Base-by-base conservation (phyloP, 1,140 invertebrate genomes). In the Conus betulinus region DNA sequence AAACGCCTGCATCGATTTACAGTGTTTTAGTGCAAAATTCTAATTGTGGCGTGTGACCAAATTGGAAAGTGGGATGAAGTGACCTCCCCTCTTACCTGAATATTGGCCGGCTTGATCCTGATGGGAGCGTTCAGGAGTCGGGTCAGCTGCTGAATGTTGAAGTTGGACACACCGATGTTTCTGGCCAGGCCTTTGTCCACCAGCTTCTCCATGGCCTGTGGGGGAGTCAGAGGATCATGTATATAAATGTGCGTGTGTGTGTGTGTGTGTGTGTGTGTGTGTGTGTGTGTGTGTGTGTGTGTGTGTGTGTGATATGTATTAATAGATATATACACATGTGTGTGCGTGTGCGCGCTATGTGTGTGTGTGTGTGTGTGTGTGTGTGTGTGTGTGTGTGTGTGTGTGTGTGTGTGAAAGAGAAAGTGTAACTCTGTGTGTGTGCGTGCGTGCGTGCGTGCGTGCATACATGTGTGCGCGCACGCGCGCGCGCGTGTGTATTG, bases 111-210 rank as follows among this genome's bases (percentile, higher is more conserved):
- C 98, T 87, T 97, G 97, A 39, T 98, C 97, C 67, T 95, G 96
- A 3, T 96, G 23, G 89, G 96, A 27, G 95, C 95, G 20, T 96
- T 95, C 27, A 98, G 91, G 6, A 99, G 91, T 11, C 97, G 95
- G 55, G 97, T 96, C n/a, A 98, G 96, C 95, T 99, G 98, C 52
- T 96, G 94, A 55, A 96, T 96, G 93, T 98, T 99, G 93, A 99
- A 99, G 94, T 99, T 99, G 60, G 98, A 98, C 0, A 99, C 88
- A 0, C 98, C 98, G 92, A 99, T 98, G 82, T 97, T 97, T 86
- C 96, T 97, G 0, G 96, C 96, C 20, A 98, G 95, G 5, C 98
- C 98, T 84, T 97, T 95, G 23, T 96, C 95, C 4, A 97, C 97
- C 74, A 97, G 96, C 57, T 97, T 96, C 95, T 99, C 98, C 96